Conservation (phyloP, 2,888 invertebrate species). For the Chrysolina haemoptera region DNA sequence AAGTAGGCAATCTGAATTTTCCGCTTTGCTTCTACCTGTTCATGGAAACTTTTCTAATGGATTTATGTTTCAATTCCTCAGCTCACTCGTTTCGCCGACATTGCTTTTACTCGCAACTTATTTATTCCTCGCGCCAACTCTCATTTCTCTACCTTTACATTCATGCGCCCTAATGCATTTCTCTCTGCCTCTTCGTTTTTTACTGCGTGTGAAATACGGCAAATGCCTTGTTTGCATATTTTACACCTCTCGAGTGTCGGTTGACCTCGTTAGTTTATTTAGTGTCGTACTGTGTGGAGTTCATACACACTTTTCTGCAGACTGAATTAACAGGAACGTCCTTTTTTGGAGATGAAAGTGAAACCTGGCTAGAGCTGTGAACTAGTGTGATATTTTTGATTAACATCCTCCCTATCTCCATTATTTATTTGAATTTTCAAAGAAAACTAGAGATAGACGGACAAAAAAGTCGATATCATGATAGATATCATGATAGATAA, state of each 20-base stretch:
- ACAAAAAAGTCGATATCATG: too few relatives aligned
- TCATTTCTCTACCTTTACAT: conserved; percentile 4
- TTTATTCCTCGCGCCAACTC: background rate
- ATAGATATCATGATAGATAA: too few relatives aligned
- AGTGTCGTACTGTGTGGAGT: background rate
- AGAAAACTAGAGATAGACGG: too few relatives aligned
- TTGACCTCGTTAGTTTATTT: conserved; percentile 1
- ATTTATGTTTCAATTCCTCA: background rate
- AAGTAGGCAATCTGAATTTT: too few relatives aligned
- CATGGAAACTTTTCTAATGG: conserved; percentile 3
- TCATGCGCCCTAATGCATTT: conserved; percentile 8
- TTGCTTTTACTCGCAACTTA: background rate
- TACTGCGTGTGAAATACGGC: conserved; percentile 3
- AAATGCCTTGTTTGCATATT: conserved; percentile 16
- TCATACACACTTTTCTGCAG: background rate
- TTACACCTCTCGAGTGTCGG: conserved; percentile 8
- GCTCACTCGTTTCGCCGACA: background rate
- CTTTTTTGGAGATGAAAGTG: background rate
- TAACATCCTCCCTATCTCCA: too few relatives aligned
- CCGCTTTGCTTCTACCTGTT: too few relatives aligned
- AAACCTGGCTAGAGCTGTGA: background rate
- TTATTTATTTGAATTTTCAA: too few relatives aligned
- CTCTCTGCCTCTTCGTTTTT: conserved; percentile 12
- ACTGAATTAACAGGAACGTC: background rate
- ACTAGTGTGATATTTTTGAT: too few relatives aligned